Conservation (phyloP, 1,140 invertebrate species). For the Cecropterus lyciades region DNA sequence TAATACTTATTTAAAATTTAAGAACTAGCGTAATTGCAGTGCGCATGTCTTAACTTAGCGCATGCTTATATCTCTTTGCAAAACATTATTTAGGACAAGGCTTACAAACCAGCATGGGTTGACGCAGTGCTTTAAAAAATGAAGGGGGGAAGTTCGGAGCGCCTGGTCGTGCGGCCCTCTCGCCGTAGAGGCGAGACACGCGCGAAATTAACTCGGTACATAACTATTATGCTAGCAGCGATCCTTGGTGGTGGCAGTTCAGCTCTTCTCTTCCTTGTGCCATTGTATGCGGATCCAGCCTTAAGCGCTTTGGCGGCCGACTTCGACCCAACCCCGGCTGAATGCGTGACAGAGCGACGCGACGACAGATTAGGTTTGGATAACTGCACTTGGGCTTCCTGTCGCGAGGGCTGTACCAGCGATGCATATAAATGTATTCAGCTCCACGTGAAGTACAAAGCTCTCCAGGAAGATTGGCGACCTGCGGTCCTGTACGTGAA, state of each 20-base stretch:
- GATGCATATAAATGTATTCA: slow-evolving; percentile 94
- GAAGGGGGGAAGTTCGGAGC: slow-evolving; percentile 93
- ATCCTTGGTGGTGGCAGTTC: slow-evolving; percentile 92
- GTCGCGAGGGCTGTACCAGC: slow-evolving; percentile 94
- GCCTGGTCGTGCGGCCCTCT: slow-evolving; percentile 88
- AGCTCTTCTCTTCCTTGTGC: slow-evolving; percentile 93
- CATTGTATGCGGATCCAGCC: slow-evolving; percentile 95
- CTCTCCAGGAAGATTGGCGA: slow-evolving; percentile 67
- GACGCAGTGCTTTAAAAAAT: slow-evolving; percentile 82
- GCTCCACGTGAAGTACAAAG: slow-evolving; percentile 92
- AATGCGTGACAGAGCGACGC: slow-evolving; percentile 90
- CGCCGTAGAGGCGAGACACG: slow-evolving; percentile 87
- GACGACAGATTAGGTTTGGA: slow-evolving; percentile 91
- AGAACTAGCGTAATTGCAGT: slow-evolving; percentile 21
- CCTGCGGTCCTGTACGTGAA: slow-evolving; percentile 79
- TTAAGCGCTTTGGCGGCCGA: slow-evolving; percentile 93
- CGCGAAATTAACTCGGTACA: slow-evolving; percentile 91
- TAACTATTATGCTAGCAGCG: slow-evolving; percentile 91
- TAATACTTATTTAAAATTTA: slow-evolving; percentile 4
- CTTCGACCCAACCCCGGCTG: slow-evolving; percentile 91
- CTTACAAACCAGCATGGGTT: slow-evolving; percentile 69
- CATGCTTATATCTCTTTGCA: slow-evolving; percentile 48
- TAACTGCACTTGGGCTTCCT: slow-evolving; percentile 94
- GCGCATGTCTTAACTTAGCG: slow-evolving; percentile 52
- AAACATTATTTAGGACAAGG: slow-evolving; percentile 54